These are phyloP conservation scores for Heterodera schachtii DNA, from an alignment of 1,140 invertebrate species.

Conservation along the genomic window DNA sequence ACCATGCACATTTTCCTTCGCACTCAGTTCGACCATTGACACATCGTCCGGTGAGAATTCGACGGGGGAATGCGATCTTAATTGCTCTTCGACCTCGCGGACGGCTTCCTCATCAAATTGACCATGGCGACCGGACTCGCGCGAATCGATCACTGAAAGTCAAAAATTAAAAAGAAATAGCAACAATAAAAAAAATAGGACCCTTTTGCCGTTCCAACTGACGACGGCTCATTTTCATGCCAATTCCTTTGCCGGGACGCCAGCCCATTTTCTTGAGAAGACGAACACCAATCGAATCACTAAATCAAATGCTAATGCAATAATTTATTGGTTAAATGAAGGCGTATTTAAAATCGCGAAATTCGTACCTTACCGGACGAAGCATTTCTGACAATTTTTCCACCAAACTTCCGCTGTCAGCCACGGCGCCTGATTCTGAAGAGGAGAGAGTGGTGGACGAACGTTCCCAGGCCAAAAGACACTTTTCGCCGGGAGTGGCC, in stretches of 20 bases:
- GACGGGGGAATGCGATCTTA: constrained; percentile 38
- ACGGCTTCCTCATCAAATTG: constrained; percentile 68
- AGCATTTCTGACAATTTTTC: constrained; percentile 35
- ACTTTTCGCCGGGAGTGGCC: constrained; percentile 27
- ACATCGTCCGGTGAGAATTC: constrained; percentile 85
- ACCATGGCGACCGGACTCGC: constrained; percentile 38
- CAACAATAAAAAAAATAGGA: background rate
- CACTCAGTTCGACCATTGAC: constrained; percentile 73
- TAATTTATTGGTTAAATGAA: too few relatives aligned
- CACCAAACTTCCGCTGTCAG: constrained; percentile 25
- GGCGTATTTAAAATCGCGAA: constrained; percentile 2
- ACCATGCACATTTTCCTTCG: constrained; percentile 74
- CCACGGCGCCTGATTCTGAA: background rate
- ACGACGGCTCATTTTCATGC: constrained; percentile 71
- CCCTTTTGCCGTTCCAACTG: constrained; percentile 66
- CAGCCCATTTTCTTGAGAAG: constrained; percentile 82
- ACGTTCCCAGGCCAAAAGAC: constrained; percentile 58
- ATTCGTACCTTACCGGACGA: constrained; percentile 46
- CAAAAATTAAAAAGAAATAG: background rate
- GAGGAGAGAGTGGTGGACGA: constrained; percentile 30
- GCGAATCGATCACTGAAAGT: constrained; percentile 45
- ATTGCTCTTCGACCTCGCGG: constrained; percentile 66
- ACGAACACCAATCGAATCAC: constrained; percentile 82
- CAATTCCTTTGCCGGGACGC: constrained; percentile 88
- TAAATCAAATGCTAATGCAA: constrained; percentile 63